Evolutionary conservation across 1,140 invertebrate species (phyloP).

Genomic region (Sinella curviseta): DNA sequence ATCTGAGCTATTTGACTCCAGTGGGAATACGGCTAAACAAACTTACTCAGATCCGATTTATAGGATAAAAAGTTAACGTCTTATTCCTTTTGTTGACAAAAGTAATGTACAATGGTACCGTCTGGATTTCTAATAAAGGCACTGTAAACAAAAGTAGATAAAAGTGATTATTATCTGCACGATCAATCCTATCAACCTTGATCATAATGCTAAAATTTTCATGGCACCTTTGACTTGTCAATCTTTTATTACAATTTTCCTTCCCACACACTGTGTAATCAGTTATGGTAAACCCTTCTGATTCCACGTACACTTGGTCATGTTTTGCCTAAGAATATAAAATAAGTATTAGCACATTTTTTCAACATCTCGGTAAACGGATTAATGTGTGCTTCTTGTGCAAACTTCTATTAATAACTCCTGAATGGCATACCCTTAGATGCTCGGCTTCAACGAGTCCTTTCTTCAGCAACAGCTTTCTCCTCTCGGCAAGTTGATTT

Average conservation of each 20-base stretch:
- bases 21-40: too few species aligned
- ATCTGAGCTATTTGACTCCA: too few species aligned
- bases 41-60: too few species aligned
- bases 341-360: conserved; percentile 40
- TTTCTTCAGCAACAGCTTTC: conserved; percentile 74
- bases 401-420: neutral
- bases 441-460: conserved; percentile 80
- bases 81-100: conserved; percentile 62
- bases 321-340: conserved; percentile 65
- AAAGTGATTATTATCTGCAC: too few species aligned
- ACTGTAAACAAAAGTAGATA: too few species aligned
- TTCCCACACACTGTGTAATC: conserved; percentile 82
- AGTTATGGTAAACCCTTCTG: conserved; percentile 76
- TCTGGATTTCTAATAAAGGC: conserved; percentile 89
- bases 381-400: conserved; percentile 26
- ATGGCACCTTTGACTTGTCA: conserved; percentile 78
- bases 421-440: conserved; percentile 60
- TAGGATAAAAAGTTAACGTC: neutral
- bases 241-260: conserved; percentile 80
- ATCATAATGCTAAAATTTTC: conserved; percentile 46
- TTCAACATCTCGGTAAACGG: conserved; percentile 17
- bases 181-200: too few species aligned
- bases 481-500: conserved; percentile 68
- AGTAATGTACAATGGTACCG: conserved; percentile 89
- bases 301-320: conserved; percentile 74